Evolutionary conservation across 2,888 invertebrate species (phyloP), one percentile per base, ranked within the genome.

Genomic region (Himalopsyche anomala): DNA sequence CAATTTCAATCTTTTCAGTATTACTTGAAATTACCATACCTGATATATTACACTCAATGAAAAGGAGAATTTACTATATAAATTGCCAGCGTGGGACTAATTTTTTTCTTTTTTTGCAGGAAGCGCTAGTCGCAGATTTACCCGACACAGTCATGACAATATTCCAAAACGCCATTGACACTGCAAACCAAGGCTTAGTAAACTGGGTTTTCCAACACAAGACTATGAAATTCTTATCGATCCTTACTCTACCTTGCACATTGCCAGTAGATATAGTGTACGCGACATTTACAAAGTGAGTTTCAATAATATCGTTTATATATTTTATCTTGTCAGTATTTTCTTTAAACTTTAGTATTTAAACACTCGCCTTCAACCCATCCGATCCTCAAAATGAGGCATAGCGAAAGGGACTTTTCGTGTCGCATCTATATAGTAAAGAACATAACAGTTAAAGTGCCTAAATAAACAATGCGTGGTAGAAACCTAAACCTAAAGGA

Each of bases 151-250:
- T 99, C 89, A 94, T 97, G 91, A 96, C 95, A 89, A 96, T 97
- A 90, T 97, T 99, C 91, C 98, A 98, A 93, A 97, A 97, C 90
- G 98, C 98, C 0, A 98, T 98, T 89, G 97, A 98, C 91, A 95
- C 97, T 0, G 97, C 98, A 0, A 98, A 99, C 92, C 97, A 96
- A 90, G 98, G 98, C 4, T 91, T 99, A 42, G 94, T 97, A 85
- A 98, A 97, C 91, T 98, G 98, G 97, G 92, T 98, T 89, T 97
- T 98, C 92, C 95, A 96, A 89, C 96, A 96, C 90, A 94, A 95
- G 89, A 96, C 97, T 80, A 95, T 98, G 91, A 96, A 97, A 89
- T 92, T 97, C 81, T 92, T 98, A 2, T 96, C 97, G 0, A 92
- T 97, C 51, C 92, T 97, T 86, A 96, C 97, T 84, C 93, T 98